Base-by-base conservation (phyloP, 1,140 invertebrate species). In the Zaprionus kolodkinae region DNA sequence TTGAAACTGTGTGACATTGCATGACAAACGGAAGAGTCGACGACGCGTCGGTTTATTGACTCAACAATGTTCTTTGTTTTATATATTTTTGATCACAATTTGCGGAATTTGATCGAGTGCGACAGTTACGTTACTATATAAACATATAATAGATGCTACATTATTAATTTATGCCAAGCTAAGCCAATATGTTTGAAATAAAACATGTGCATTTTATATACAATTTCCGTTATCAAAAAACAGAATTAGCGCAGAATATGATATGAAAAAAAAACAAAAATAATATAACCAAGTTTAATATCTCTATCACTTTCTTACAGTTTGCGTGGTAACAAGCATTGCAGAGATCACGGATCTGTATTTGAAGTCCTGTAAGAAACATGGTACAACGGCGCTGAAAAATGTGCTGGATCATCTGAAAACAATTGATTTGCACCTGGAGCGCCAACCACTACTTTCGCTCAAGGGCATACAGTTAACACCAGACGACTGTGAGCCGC, bases 331-430 rank as follows among this genome's bases (percentile, higher is more conserved):
- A 5, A 88, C 76, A n/a, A 92, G 81, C 65, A 79, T 79, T 30
- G 67, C 78, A 7, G 95, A 96, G 81, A 93, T 97, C 69, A 93
- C 96, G 10, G 94, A 94, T 55, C 94, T 95, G 52, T 97, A 97
- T 92, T 93, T 94, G 81, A 93, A 94, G 78, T 95, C 96, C 38
- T 97, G 96, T 92, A 92, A 94, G 59, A 94, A 95, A 79, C 95
- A 97, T 93, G 93, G 93, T 78, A 95, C 96, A 30, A 92, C 94
- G 82, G 95, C 96, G 33, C 92, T 97, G 59, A 93, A 94, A 65
- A 94, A 93, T 72, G 94, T 97, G 66, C 77, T 97, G 74, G 93
- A 95, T 64, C 96, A 97, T 88, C 93, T 97, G 76, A 94, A 96
- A 93, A 94, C 95, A 91, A 65, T 93, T 35, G 85, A 93, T 64